Evolutionary conservation across 1,140 invertebrate species (phyloP).

Genomic region (Phortica variegata): DNA sequence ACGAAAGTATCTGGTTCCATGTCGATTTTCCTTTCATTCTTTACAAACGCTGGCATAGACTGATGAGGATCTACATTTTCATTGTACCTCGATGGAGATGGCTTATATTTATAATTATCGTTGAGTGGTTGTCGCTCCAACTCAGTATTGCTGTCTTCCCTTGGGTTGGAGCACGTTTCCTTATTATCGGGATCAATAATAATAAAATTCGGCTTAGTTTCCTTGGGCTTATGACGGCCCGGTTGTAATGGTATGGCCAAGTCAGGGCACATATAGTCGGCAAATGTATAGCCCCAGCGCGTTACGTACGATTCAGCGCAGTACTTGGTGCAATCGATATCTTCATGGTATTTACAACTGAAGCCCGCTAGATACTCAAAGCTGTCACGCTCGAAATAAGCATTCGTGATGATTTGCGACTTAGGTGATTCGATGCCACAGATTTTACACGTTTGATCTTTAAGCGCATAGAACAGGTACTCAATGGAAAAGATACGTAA

Average conservation of each 20-base stretch:
- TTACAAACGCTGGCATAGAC: no score
- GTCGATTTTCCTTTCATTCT: no score
- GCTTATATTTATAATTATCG: no score
- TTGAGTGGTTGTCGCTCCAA: no score
- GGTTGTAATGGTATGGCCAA: constrained; percentile 11
- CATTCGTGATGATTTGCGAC: not conserved
- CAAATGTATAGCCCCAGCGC: constrained; percentile 17
- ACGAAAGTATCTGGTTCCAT: no score
- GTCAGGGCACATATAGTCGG: constrained; percentile 11
- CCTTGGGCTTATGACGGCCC: constrained; percentile 7
- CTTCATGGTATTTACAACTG: constrained; percentile 11
- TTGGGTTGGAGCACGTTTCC: no score
- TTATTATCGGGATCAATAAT: no score
- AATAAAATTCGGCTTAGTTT: no score
- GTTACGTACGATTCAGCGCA: constrained; percentile 15
- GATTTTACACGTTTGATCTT: constrained; percentile 2
- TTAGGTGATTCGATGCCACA: not conserved
- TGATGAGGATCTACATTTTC: no score
- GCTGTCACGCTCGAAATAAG: constrained; percentile 7
- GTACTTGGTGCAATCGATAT: not conserved
- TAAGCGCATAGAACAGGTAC: constrained; percentile 16
- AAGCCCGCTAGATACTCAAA: constrained; percentile 3
- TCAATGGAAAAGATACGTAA: constrained; percentile 16
- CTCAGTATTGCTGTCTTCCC: no score
- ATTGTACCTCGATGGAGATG: no score